Conservation (phyloP, 2,113 vertebrate genomes). For the Pseudolaguvia tuberculata region DNA sequence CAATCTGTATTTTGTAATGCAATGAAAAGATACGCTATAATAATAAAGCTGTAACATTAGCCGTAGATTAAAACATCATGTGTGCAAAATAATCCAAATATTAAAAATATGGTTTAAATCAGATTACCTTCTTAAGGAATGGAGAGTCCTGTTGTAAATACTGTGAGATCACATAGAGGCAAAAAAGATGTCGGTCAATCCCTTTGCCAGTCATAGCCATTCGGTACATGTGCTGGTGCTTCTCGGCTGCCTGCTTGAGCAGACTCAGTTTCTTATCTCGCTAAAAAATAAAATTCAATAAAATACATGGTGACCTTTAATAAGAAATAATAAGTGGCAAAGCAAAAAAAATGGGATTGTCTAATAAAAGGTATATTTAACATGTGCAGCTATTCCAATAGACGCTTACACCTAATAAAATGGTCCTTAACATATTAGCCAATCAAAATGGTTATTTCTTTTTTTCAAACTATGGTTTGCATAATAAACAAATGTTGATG, state of each 20-base stretch:
- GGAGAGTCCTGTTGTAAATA: constrained; percentile 89
- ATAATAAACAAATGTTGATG: too few relatives aligned
- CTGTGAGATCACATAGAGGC: constrained; percentile 93
- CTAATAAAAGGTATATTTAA: too few relatives aligned
- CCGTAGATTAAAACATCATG: neutral
- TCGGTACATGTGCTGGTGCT: constrained; percentile 86
- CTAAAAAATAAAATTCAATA: constrained; percentile 60
- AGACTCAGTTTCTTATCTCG: constrained; percentile 70
- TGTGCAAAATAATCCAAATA: neutral
- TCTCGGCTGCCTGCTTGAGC: constrained; percentile 74
- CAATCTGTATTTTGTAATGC: neutral
- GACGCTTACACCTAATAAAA: too few relatives aligned
- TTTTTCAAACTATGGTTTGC: too few relatives aligned
- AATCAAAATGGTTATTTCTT: too few relatives aligned
- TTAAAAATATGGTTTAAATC: neutral
- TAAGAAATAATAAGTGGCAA: neutral
- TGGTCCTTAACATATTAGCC: too few relatives aligned
- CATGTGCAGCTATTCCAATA: too few relatives aligned
- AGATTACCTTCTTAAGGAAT: constrained; percentile 86
- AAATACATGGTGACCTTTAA: neutral
- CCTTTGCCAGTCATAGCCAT: constrained; percentile 88
- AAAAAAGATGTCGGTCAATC: constrained; percentile 96
- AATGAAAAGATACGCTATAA: too few relatives aligned
- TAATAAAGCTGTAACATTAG: neutral
- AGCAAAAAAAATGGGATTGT: too few relatives aligned